Conservation (phyloP, 1,140 invertebrate species). For the Phortica variegata region DNA sequence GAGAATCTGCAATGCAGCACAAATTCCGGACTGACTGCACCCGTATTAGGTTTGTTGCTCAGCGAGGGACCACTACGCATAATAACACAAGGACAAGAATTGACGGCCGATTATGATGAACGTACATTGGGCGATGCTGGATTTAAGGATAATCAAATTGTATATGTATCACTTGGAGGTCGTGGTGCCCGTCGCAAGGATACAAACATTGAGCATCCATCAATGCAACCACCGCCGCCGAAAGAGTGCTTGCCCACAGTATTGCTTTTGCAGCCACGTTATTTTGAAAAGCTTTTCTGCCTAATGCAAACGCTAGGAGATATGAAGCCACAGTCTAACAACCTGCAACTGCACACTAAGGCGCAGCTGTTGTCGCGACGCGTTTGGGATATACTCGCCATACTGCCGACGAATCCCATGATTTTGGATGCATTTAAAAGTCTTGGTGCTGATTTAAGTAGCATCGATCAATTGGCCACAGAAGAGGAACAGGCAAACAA, state of each 20-base stretch:
- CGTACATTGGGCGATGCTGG: constrained; percentile 85
- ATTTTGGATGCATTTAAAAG: constrained; percentile 81
- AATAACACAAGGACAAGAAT: constrained; percentile 90
- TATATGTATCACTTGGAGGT: constrained; percentile 84
- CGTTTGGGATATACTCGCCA: constrained; percentile 91
- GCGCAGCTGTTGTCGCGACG: constrained; percentile 84
- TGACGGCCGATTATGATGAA: constrained; percentile 91
- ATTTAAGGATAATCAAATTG: constrained; percentile 85
- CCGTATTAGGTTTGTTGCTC: constrained; percentile 64
- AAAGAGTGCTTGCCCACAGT: constrained; percentile 82
- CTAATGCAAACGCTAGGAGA: constrained; percentile 85
- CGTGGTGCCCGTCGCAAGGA: constrained; percentile 74
- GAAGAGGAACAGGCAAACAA: constrained; percentile 38
- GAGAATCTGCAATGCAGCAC: constrained; percentile 43
- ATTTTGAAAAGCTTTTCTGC: constrained; percentile 87
- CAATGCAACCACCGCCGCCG: constrained; percentile 75
- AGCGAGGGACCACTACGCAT: constrained; percentile 84
- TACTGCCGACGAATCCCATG: constrained; percentile 85
- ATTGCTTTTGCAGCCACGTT: constrained; percentile 77
- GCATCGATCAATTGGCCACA: constrained; percentile 29
- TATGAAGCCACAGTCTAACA: constrained; percentile 74
- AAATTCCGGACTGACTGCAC: constrained; percentile 35
- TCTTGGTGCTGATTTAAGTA: constrained; percentile 60
- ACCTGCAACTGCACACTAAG: constrained; percentile 82
- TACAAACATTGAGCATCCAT: constrained; percentile 69